Conservation (phyloP, 2,797 vertebrate species). For the Mormyrus proboscirostris region DNA sequence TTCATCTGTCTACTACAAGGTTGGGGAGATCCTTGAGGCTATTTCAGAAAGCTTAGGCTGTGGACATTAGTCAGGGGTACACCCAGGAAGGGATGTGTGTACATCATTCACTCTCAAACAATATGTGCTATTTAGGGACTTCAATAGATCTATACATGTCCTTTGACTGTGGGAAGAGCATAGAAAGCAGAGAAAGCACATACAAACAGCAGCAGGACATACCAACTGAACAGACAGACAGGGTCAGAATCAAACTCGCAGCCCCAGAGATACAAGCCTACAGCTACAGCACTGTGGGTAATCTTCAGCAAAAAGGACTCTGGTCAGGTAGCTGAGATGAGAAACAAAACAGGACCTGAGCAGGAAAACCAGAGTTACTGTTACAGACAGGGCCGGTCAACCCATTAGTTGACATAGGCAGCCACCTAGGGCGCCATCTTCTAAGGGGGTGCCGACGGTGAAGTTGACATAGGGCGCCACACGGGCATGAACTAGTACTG, state of each 20-base stretch:
- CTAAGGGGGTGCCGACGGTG: background rate
- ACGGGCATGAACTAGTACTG: background rate
- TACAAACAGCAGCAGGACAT: background rate
- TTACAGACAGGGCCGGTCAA: background rate
- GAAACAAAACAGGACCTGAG: background rate
- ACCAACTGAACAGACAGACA: background rate
- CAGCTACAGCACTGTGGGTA: background rate
- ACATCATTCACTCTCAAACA: background rate
- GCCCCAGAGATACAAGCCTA: background rate
- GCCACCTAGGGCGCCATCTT: background rate
- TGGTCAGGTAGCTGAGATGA: background rate
- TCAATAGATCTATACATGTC: background rate
- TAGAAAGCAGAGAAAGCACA: background rate
- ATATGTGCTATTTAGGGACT: background rate
- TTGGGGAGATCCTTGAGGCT: background rate
- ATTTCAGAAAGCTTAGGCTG: background rate
- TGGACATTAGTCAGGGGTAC: background rate
- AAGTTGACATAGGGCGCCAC: background rate
- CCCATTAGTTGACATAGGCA: background rate
- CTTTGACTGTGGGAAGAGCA: background rate
- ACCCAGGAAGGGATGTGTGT: background rate
- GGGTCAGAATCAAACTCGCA: background rate
- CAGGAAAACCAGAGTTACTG: background rate
- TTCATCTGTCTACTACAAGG: background rate
- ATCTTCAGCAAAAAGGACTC: background rate